Conservation (phyloP, 2,888 invertebrate genomes). For the Clanis bilineata region DNA sequence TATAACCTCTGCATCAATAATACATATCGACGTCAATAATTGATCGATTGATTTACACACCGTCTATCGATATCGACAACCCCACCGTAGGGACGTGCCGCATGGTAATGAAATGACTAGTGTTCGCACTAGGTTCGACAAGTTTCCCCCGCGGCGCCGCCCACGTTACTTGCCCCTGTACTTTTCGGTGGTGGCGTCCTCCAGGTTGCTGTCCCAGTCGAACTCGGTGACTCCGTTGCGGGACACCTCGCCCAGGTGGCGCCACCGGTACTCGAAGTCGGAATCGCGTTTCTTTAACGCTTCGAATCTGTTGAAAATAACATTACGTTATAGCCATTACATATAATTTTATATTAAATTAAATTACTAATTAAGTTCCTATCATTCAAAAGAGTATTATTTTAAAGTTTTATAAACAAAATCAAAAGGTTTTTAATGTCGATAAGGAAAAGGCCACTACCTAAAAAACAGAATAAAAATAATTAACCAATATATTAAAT, state of each 20-base stretch:
- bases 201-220: conserved; percentile 93
- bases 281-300: conserved; percentile 89
- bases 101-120: conserved; percentile 50
- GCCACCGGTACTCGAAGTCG: conserved; percentile 91
- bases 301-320: conserved; percentile 84
- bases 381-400: too few relatives aligned
- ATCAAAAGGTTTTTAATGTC: too few relatives aligned
- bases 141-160: conserved; percentile 20
- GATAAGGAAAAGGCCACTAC: too few relatives aligned
- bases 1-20: neutral
- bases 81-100: neutral
- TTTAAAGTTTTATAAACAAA: too few relatives aligned
- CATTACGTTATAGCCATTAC: neutral
- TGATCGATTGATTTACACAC: neutral
- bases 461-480: too few relatives aligned
- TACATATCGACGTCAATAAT: neutral
- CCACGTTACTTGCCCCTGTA: conserved; percentile 65
- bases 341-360: too few relatives aligned
- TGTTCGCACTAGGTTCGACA: conserved; percentile 48
- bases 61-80: conserved; percentile 1
- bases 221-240: conserved; percentile 91
- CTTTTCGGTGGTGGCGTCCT: conserved; percentile 84
- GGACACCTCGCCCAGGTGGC: conserved; percentile 91
- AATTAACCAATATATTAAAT: too few relatives aligned
- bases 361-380: too few relatives aligned